Conservation (phyloP, 2,113 vertebrate species). For the Pygoscelis antarcticus region DNA sequence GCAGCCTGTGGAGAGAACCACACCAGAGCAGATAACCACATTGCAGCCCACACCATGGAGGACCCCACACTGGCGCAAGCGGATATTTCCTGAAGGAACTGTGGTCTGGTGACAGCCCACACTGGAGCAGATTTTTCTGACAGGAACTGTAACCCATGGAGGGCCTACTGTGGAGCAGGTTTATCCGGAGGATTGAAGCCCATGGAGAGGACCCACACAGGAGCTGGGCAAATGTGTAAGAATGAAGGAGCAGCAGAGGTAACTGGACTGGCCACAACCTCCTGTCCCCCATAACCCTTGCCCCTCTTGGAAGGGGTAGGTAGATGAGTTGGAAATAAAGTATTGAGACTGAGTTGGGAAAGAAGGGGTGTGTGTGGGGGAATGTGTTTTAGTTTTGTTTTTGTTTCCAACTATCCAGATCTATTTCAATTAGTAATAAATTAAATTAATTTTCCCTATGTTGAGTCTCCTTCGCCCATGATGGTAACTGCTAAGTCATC, state of each 20-base stretch:
- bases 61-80: not conserved
- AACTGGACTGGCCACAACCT: not conserved
- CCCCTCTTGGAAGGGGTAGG: not conserved
- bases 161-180: not conserved
- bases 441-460: too few species aligned
- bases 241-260: not conserved
- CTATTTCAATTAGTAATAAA: not conserved
- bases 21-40: not conserved
- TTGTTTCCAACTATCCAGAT: not conserved
- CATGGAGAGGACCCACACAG: not conserved
- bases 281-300: not conserved
- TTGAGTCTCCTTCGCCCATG: not conserved
- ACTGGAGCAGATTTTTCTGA: not conserved
- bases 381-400: not conserved
- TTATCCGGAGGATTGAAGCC: not conserved
- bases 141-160: not conserved
- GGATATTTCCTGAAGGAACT: not conserved
- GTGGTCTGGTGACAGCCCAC: not conserved
- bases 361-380: not conserved
- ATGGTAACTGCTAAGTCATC: too few species aligned
- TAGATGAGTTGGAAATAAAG: not conserved
- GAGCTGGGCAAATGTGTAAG: not conserved
- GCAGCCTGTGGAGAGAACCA: not conserved
- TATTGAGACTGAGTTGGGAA: not conserved
- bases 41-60: not conserved